Evolutionary conservation across 2,797 vertebrate genomes (phyloP).

Genomic region (Lepidocolaptes lacrymiger): DNA sequence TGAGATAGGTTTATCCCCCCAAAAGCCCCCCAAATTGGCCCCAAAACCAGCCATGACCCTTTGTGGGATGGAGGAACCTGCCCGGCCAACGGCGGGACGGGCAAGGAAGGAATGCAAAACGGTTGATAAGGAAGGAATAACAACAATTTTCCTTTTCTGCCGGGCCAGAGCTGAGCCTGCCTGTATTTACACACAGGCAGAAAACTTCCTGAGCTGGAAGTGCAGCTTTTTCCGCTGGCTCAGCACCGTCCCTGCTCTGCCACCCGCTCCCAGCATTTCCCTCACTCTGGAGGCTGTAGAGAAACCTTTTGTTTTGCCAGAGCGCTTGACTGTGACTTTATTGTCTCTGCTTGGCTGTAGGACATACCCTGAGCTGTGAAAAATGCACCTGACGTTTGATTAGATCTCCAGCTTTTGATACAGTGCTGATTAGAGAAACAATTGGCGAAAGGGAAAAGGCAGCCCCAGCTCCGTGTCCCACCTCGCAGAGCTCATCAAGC

Average conservation of each 20-base stretch:
- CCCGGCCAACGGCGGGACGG: neutral
- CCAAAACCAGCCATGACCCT: neutral
- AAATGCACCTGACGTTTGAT: neutral
- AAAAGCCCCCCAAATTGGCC: accelerated
- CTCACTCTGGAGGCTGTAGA: neutral
- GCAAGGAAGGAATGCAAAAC: constrained; percentile 57
- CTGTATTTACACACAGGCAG: constrained; percentile 34
- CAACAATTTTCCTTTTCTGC: neutral
- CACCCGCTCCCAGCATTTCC: constrained; percentile 5
- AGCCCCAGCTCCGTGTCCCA: accelerated
- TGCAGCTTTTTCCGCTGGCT: constrained; percentile 1
- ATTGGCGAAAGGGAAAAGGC: neutral
- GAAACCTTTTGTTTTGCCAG: constrained; percentile 28
- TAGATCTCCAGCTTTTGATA: neutral
- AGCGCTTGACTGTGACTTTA: neutral
- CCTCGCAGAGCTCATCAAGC: accelerated
- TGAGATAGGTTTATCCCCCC: neutral
- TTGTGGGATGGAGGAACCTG: neutral
- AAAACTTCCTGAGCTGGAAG: constrained; percentile 62
- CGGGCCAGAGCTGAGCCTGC: neutral
- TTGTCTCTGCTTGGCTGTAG: neutral
- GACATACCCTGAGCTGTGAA: neutral
- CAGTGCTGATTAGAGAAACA: neutral
- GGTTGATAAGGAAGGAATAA: constrained; percentile 67
- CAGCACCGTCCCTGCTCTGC: neutral